Evolutionary conservation across 2,113 vertebrate genomes (phyloP).

Genomic region (Propithecus coquereli): DNA sequence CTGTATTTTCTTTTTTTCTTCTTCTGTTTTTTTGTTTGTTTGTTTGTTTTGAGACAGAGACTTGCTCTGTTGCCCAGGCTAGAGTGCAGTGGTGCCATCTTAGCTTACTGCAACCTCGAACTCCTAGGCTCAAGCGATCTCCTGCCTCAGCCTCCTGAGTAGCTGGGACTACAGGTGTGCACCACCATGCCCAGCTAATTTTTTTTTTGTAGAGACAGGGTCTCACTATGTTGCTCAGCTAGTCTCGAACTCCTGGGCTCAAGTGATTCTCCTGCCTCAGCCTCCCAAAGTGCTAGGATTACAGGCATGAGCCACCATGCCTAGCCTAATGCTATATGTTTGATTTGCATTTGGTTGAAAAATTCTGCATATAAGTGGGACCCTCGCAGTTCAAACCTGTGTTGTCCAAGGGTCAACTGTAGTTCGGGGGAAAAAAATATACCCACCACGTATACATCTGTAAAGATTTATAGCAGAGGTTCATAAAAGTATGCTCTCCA

Average conservation of each 20-base stretch:
- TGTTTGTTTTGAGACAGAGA: neutral
- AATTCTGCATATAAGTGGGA: neutral
- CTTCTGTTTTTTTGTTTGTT: neutral
- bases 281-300: neutral
- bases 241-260: neutral
- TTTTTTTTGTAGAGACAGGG: neutral
- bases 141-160: neutral
- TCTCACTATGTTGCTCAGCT: neutral
- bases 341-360: neutral
- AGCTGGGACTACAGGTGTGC: neutral
- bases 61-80: neutral
- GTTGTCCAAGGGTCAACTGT: neutral
- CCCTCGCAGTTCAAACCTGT: neutral
- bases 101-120: neutral
- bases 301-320: neutral
- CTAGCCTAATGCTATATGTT: neutral
- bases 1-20: neutral
- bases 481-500: neutral
- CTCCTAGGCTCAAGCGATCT: neutral
- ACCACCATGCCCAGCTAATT: neutral
- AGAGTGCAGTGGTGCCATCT: neutral
- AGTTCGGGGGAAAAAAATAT: neutral
- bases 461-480: neutral
- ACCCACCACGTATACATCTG: neutral
- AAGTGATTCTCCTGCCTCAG: neutral